Evolutionary conservation across 2,113 vertebrate species (phyloP), one percentile per base, ranked within the genome.

Genomic region (Phaethon lepturus): DNA sequence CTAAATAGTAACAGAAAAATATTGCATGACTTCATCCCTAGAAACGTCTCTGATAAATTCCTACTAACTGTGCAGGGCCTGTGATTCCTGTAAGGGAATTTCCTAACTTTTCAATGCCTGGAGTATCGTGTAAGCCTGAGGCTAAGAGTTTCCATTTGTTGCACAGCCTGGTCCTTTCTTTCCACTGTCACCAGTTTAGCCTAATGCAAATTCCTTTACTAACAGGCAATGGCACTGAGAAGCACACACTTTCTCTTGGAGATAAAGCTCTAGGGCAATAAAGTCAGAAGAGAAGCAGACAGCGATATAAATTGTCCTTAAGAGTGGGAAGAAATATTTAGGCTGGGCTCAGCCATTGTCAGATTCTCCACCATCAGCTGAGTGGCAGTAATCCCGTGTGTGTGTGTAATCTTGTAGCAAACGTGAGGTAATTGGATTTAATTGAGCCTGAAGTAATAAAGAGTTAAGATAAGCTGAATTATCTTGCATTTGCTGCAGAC

Each of bases 381-480:
- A 88, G 83, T 11, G 3, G 38, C 55, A 77, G 47, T 94, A 95
- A 95, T 86, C 58, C 72, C 72, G 0, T 62, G 33, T 55, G 38
- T 55, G 47, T 55, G 47, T 88, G 55, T 66, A 90, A 95, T 84
- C 83, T 83, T 82, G 59, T 72, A 67, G 53, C 67, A 86, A 94
- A 91, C 73, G 59, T 94, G 88, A 92, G 13, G 76, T 95, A 96
- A 95, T 86, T 92, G 45, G 91, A 91, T 97, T 95, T 95, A 95
- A 95, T 86, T 92, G 94, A 94, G 83, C 72, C 91, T 71, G 50
- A 31, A 76, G 75, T 55, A 95, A 86, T 95, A 84, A 92, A 92
- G 82, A 88, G 72, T 80, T 77, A 86, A 86, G 2, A 93, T 75
- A 92, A 95, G 13, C 19, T 76, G 82, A 95, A 90, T 95, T 95